These are phyloP conservation scores for Etheostoma perlongum DNA, from an alignment of 2,797 vertebrate species.

Conservation along the genomic window DNA sequence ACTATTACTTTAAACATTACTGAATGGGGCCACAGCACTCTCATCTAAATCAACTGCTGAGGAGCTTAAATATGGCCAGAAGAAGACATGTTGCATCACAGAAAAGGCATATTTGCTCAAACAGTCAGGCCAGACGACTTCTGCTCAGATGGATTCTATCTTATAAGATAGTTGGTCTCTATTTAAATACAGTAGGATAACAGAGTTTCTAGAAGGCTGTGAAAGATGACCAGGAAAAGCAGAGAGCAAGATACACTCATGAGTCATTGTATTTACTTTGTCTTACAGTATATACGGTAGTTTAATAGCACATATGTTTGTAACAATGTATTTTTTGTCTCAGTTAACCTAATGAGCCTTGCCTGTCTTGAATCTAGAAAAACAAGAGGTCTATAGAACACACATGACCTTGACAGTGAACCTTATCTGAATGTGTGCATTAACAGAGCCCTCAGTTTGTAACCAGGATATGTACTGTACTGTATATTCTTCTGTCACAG, in stretches of 20 bases:
- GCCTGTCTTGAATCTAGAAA: background rate
- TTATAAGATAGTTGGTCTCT: background rate
- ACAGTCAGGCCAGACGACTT: background rate
- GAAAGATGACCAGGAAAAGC: background rate
- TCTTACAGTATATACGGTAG: background rate
- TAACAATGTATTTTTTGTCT: background rate
- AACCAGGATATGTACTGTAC: background rate
- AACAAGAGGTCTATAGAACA: background rate
- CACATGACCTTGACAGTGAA: conserved; percentile 8
- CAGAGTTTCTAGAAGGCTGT: background rate
- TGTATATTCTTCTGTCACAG: conserved; percentile 14
- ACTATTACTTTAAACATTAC: background rate
- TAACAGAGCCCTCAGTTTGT: conserved; percentile 1
- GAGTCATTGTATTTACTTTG: background rate
- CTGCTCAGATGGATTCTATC: background rate
- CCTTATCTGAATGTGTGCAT: conserved; percentile 9
- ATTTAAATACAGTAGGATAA: background rate
- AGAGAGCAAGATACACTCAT: background rate
- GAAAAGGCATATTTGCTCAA: background rate
- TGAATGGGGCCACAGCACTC: background rate
- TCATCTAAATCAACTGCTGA: background rate
- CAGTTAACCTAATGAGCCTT: background rate
- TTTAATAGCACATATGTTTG: background rate
- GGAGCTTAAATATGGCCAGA: background rate
- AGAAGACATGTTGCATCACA: background rate